A percentile compares a stretch with the other conserved stretches of the same genome.
Conservation (phyloP, 2,113 vertebrate genomes). For the Prietella phreatophila region DNA sequence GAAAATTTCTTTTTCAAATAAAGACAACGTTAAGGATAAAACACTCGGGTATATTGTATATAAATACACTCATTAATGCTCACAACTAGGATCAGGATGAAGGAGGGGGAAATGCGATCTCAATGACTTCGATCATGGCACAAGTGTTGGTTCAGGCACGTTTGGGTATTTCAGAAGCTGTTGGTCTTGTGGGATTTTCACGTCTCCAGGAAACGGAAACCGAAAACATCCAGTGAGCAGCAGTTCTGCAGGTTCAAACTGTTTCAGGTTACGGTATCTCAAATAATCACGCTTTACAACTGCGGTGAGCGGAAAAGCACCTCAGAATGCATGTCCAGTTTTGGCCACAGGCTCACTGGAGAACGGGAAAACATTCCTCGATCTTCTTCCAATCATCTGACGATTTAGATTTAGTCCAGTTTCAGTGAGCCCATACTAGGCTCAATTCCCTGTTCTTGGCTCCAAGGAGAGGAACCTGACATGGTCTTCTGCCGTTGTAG, state of each 20-base stretch:
- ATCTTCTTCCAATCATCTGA: neutral
- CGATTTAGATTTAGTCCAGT: neutral
- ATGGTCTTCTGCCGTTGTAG: neutral
- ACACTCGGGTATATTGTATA: neutral
- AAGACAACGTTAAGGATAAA: neutral
- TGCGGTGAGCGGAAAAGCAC: neutral
- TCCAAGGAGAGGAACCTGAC: neutral
- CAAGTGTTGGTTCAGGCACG: neutral
- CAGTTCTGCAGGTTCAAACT: neutral
- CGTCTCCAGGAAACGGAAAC: neutral
- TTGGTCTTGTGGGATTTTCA: neutral
- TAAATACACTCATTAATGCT: constrained; percentile 3
- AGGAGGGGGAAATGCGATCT: neutral
- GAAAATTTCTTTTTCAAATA: neutral
- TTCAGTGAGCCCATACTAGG: neutral
- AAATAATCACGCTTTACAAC: neutral
- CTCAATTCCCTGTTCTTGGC: neutral
- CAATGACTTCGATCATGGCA: neutral
- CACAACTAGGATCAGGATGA: neutral
- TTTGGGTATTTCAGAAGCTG: neutral
- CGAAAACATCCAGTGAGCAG: neutral
- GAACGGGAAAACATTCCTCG: neutral
- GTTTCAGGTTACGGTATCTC: neutral
- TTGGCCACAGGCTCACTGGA: neutral
- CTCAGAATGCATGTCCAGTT: neutral